A percentile compares a stretch with the other conserved stretches of the same genome.
phyloP scores from a whole-genome alignment of 2,888 invertebrate species.

The Thumatha senex region DNA sequence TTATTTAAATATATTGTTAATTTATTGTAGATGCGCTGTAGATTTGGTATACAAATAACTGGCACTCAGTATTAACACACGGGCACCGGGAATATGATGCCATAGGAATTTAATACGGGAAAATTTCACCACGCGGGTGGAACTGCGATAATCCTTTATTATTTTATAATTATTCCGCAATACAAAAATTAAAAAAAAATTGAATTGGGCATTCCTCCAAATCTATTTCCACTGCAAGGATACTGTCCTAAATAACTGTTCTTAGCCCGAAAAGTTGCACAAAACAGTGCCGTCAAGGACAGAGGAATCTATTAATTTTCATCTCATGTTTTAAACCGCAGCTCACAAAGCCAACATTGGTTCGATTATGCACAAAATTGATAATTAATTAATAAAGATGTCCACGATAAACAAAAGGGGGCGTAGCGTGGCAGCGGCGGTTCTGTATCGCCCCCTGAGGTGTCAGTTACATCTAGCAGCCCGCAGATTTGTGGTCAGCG shows the following conservation, averaged over 20 bases:
- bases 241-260: no score
- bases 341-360: constrained; percentile 27
- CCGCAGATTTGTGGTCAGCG: constrained; percentile 78
- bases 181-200: no score
- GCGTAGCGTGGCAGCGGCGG: constrained; percentile 48
- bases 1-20: constrained; percentile 47
- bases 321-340: constrained; percentile 8
- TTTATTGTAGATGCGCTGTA: constrained; percentile 31
- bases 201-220: no score
- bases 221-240: no score
- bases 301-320: constrained; percentile 27
- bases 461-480: constrained; percentile 62
- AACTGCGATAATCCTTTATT: no score
- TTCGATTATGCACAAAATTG: constrained; percentile 37
- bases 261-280: background rate
- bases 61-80: no score
- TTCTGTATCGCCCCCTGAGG: constrained; percentile 44
- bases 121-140: no score
- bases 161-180: no score
- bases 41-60: constrained; percentile 29
- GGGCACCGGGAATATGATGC: no score
- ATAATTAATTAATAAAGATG: constrained; percentile 64
- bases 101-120: no score
- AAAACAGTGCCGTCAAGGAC: background rate
- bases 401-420: constrained; percentile 72